These are phyloP conservation scores for Calliopum simillimum DNA, from an alignment of 2,888 invertebrate genomes.

Conservation along the genomic window DNA sequence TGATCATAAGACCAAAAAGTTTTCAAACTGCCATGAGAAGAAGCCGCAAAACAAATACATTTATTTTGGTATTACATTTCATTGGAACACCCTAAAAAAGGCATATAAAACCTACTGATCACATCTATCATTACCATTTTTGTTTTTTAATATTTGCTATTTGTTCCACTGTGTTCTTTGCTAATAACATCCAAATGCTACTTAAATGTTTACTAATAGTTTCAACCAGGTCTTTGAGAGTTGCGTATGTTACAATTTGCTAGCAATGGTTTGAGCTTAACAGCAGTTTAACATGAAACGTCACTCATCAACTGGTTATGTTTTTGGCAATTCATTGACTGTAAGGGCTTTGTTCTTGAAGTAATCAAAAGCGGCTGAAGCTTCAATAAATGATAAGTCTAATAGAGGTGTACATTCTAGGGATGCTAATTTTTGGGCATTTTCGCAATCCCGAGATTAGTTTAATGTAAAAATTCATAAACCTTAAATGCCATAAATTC, in stretches of 20 bases:
- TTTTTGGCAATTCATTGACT: conserved; percentile 27
- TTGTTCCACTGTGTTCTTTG: not conserved
- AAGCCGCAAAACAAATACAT: too few species aligned
- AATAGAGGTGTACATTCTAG: not conserved
- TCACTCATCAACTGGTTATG: conserved; percentile 4
- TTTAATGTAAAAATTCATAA: too few species aligned
- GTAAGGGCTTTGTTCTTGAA: conserved; percentile 43
- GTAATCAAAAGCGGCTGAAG: too few species aligned
- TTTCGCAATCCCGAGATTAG: too few species aligned
- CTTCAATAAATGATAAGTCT: not conserved
- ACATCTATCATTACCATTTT: too few species aligned
- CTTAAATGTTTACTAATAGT: not conserved
- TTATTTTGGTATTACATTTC: too few species aligned
- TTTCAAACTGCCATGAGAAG: too few species aligned
- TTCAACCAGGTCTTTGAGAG: not conserved
- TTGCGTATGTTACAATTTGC: not conserved
- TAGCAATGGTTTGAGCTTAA: not conserved
- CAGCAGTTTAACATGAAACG: not conserved
- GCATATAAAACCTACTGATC: too few species aligned
- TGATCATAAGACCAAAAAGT: too few species aligned
- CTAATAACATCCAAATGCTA: not conserved
- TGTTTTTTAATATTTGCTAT: not conserved
- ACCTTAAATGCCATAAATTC: too few species aligned
- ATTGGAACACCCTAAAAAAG: too few species aligned
- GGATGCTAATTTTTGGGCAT: too few species aligned